Evolutionary conservation across 2,113 vertebrate species (phyloP).

Genomic region (Scophthalmus maximus): DNA sequence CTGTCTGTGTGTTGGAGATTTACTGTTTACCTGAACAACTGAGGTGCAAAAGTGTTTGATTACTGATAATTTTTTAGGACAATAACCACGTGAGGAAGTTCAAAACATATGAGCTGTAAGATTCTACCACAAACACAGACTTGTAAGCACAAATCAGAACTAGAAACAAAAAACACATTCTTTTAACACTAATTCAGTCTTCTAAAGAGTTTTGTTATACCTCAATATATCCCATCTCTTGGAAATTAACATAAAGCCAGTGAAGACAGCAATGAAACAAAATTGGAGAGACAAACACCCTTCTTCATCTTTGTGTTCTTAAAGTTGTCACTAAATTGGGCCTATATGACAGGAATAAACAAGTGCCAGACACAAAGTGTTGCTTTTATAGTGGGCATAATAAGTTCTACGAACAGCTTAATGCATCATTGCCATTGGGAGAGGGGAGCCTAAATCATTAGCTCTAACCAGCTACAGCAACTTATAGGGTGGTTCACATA

Average conservation of each 20-base stretch:
- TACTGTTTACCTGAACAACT: slow-evolving; percentile 53
- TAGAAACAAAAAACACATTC: neutral
- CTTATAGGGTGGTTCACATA: slow-evolving; percentile 48
- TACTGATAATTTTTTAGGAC: slow-evolving; percentile 64
- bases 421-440: slow-evolving; percentile 67
- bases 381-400: slow-evolving; percentile 74
- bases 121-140: slow-evolving; percentile 13
- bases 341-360: neutral
- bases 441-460: slow-evolving; percentile 74
- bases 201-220: neutral
- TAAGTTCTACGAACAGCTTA: slow-evolving; percentile 65
- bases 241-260: neutral
- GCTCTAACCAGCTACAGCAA: slow-evolving; percentile 73
- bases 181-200: neutral
- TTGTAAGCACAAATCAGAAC: slow-evolving; percentile 12
- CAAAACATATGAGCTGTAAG: slow-evolving; percentile 19
- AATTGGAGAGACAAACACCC: neutral
- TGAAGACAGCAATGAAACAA: no score
- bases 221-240: no score
- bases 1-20: no score
- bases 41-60: slow-evolving; percentile 67
- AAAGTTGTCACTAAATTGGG: slow-evolving; percentile 1
- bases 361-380: slow-evolving; percentile 33
- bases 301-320: neutral
- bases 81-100: slow-evolving; percentile 23